A percentile compares a stretch with the other conserved stretches of the same genome.
These are phyloP conservation scores for Zoanthus solanderi DNA, from an alignment of 92 coral and sea anemone species.

Conservation along the genomic window DNA sequence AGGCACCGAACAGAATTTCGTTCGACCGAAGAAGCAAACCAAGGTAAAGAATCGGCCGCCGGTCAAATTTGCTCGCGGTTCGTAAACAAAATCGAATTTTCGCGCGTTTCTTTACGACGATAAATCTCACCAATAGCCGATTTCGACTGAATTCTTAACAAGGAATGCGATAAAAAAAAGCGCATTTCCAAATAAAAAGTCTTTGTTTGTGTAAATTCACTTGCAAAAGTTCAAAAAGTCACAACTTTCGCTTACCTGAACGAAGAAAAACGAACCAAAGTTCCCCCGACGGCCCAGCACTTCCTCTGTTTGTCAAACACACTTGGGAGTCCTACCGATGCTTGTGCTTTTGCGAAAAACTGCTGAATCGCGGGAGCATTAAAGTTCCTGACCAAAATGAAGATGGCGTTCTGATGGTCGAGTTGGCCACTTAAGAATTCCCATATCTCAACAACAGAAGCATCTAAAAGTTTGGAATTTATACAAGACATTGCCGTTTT, in stretches of 20 bases:
- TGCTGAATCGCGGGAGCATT: not conserved
- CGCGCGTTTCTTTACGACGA: not conserved
- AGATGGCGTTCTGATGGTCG: constrained; percentile 4
- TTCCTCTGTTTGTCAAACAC: not conserved
- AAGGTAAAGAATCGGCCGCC: constrained; percentile 17
- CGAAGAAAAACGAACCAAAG: constrained; percentile 25
- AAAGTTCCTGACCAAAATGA: not conserved
- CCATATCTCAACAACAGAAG: constrained; percentile 2
- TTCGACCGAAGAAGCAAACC: not conserved
- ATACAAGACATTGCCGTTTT: not conserved
- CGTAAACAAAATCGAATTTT: constrained; percentile 34
- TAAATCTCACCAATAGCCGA: not conserved
- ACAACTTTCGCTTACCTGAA: constrained; percentile 3
- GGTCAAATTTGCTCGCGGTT: constrained; percentile 4
- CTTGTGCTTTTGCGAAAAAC: constrained; percentile 4
- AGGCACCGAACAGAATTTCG: not conserved
- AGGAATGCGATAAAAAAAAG: not conserved
- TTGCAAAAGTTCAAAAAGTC: constrained; percentile 3
- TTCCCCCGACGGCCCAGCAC: not conserved
- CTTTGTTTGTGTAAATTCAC: constrained; percentile 19
- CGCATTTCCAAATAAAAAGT: not conserved
- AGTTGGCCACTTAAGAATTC: not conserved
- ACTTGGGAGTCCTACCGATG: not conserved
- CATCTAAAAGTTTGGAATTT: not conserved
- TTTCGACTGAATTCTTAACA: not conserved